These are phyloP conservation scores for Latrodectus hesperus DNA, from an alignment of 2,888 invertebrate species.

Conservation along the genomic window DNA sequence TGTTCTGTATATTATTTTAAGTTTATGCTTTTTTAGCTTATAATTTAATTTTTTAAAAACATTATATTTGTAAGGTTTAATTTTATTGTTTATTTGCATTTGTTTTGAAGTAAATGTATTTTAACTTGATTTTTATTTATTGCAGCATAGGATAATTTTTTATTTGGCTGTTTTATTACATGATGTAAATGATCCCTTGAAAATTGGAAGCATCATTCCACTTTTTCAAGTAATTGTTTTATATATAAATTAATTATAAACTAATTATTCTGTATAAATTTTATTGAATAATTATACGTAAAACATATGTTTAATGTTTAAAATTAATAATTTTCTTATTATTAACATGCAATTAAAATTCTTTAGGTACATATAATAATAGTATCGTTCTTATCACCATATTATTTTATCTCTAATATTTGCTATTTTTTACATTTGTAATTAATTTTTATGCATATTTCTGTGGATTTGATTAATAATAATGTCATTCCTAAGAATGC, in stretches of 20 bases:
- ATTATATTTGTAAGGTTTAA: not conserved
- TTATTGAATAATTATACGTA: not conserved
- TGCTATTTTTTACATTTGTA: no score
- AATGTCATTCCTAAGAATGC: no score
- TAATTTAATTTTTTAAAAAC: no score
- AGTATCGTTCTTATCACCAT: no score
- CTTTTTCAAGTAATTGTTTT: slow-evolving; percentile 43
- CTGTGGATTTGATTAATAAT: no score
- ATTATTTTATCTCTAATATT: no score
- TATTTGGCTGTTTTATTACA: slow-evolving; percentile 71
- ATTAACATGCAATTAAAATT: not conserved
- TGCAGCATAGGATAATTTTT: slow-evolving; percentile 71
- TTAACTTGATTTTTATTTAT: slow-evolving; percentile 19
- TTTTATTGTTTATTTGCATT: not conserved
- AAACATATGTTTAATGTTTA: not conserved
- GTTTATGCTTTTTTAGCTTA: no score
- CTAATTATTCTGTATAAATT: not conserved
- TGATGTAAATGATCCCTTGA: slow-evolving; percentile 51
- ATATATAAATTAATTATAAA: no score
- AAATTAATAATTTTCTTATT: not conserved
- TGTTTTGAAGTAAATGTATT: not conserved
- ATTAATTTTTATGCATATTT: no score
- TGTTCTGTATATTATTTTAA: no score
- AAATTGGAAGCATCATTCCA: slow-evolving; percentile 42
- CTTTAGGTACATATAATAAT: not conserved